phyloP scores from a whole-genome alignment of 2,888 invertebrate genomes.

The Kuschelorhynchus macadamiae region DNA sequence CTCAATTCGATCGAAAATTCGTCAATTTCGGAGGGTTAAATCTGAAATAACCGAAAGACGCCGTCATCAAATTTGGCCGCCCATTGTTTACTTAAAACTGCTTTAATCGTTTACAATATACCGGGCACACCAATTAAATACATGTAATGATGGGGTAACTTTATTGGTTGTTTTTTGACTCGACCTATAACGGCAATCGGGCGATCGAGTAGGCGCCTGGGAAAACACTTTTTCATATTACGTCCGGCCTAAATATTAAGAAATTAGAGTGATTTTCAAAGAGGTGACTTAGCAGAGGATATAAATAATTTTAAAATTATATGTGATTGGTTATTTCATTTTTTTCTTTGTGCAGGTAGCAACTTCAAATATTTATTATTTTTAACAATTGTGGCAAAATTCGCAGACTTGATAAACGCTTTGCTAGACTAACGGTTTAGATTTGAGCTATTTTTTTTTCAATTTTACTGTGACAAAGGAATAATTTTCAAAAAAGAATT shows the following conservation, averaged over 20 bases:
- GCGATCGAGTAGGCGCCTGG: slow-evolving; percentile 46
- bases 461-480: no score
- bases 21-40: slow-evolving; percentile 29
- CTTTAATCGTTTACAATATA: slow-evolving; percentile 40
- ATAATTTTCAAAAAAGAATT: no score
- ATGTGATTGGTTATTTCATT: no score
- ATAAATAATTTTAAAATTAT: no score
- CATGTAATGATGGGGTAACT: slow-evolving; percentile 42
- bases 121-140: slow-evolving; percentile 39
- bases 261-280: slow-evolving; percentile 17
- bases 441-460: no score
- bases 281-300: not conserved
- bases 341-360: no score
- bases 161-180: slow-evolving; percentile 38
- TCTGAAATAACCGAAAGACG: slow-evolving; percentile 31
- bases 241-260: slow-evolving; percentile 28
- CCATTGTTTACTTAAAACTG: slow-evolving; percentile 49
- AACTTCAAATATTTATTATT: no score
- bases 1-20: slow-evolving; percentile 31
- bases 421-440: no score
- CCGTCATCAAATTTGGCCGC: slow-evolving; percentile 41
- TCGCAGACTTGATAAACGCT: no score
- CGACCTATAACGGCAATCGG: slow-evolving; percentile 37
- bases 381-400: no score
- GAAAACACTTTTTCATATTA: slow-evolving; percentile 45